Percentiles rank a stretch among this genome's conserved stretches.
These are phyloP conservation scores for Rafetus swinhoei DNA, from an alignment of 2,113 vertebrate genomes.

Conservation along the genomic window DNA sequence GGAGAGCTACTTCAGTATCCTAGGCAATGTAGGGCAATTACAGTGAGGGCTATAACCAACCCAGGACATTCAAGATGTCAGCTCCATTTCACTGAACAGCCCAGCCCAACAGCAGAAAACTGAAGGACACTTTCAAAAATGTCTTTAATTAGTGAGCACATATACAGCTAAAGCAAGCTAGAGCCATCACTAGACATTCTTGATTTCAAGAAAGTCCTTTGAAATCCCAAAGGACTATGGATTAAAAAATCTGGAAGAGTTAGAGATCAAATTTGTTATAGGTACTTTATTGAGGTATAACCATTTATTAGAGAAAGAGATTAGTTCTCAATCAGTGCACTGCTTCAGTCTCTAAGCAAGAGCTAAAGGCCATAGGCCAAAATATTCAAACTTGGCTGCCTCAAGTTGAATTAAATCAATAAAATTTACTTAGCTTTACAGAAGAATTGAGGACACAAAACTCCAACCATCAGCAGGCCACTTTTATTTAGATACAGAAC, in stretches of 20 bases:
- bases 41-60: neutral
- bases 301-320: neutral
- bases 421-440: conserved; percentile 1
- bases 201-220: neutral
- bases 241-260: neutral
- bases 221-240: neutral
- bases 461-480: neutral
- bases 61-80: neutral
- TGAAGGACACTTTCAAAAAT: neutral
- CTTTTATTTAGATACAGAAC: neutral
- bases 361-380: neutral
- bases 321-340: neutral
- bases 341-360: neutral
- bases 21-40: neutral
- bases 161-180: neutral
- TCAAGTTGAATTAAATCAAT: neutral
- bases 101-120: neutral
- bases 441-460: neutral
- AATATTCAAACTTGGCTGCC: neutral
- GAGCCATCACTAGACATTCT: neutral
- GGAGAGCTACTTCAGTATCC: neutral
- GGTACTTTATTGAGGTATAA: neutral
- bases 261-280: neutral
- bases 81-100: neutral
- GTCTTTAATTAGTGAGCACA: neutral